phyloP scores from a whole-genome alignment of 2,113 vertebrate genomes.

The Oxygymnocypris stewartii region DNA sequence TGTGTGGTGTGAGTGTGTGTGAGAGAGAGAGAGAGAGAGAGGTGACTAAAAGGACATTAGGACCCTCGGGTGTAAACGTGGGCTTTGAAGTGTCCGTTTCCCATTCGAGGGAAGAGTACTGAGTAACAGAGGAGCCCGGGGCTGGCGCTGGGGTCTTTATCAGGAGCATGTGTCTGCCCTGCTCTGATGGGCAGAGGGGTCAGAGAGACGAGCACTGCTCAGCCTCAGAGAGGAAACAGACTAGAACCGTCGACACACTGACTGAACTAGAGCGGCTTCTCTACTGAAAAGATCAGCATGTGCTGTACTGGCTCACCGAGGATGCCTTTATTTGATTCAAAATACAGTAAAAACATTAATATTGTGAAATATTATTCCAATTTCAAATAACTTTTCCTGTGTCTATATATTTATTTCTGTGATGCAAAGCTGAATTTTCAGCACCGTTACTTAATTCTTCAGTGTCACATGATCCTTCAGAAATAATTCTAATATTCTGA shows the following conservation, averaged over 20 bases:
- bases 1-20: slow-evolving; percentile 13
- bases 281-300: background rate
- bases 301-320: background rate
- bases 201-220: slow-evolving; percentile 57
- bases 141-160: slow-evolving; percentile 82
- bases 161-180: slow-evolving; percentile 91
- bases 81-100: slow-evolving; percentile 76
- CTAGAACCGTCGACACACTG: background rate
- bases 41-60: slow-evolving; percentile 75
- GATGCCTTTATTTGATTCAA: background rate
- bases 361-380: background rate
- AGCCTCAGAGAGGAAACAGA: slow-evolving; percentile 20
- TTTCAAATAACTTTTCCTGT: background rate
- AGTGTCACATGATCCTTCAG: background rate
- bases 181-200: slow-evolving; percentile 66
- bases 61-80: slow-evolving; percentile 68
- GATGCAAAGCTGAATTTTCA: background rate
- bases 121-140: slow-evolving; percentile 79
- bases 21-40: slow-evolving; percentile 46
- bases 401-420: background rate
- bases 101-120: slow-evolving; percentile 72
- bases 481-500: background rate
- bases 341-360: background rate
- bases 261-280: background rate
- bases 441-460: background rate